Evolutionary conservation across 2,797 vertebrate species (phyloP), one percentile per base, ranked within the genome.

Genomic region (Yasuhikotakia modesta): DNA sequence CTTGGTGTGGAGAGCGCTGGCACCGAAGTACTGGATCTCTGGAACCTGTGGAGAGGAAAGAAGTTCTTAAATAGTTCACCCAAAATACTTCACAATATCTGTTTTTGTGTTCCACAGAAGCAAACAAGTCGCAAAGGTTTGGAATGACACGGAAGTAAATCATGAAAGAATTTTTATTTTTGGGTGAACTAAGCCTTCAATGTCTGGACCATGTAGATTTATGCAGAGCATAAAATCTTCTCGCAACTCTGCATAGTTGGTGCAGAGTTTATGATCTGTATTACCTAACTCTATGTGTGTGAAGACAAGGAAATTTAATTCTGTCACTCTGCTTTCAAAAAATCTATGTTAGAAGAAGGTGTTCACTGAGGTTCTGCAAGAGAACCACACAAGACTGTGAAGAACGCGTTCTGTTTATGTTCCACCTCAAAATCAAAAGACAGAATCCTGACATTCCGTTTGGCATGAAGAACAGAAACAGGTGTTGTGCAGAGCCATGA

Each of bases 21-120:
- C 98, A 0, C 98, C 98, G 19, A 99, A 99, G 91, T 99, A 99
- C 88, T 99, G 98, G 90, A 99, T 99, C 92, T 99, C 98, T 0
- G 97, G 97, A 73, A 99, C 98, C 93, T 94, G 82, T 1, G 17
- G 19, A 61, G 45, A 61, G 60, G 7, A 68, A 46, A 27, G 2
- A 45, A n/a, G 35, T 27, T 27, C 27, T 27, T 27, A 6, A 19
- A 1, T 43, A 6, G 17, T 39, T 8, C 35, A 39, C 8, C 35
- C 35, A 39, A 39, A 39, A 39, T 10, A 39, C 35, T 8, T 39
- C 32, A 35, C 7, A 39, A 39, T 39, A 39, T 39, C 35, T 39
- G 11, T 8, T 39, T 39, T 39, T 39, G 35, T 39, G 35, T 8
- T 39, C 35, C 35, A 39, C 35, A 8, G 8, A 39, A 39, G 8